Conservation (phyloP, 1,140 invertebrate genomes). For the Zelostemma sp. region DNA sequence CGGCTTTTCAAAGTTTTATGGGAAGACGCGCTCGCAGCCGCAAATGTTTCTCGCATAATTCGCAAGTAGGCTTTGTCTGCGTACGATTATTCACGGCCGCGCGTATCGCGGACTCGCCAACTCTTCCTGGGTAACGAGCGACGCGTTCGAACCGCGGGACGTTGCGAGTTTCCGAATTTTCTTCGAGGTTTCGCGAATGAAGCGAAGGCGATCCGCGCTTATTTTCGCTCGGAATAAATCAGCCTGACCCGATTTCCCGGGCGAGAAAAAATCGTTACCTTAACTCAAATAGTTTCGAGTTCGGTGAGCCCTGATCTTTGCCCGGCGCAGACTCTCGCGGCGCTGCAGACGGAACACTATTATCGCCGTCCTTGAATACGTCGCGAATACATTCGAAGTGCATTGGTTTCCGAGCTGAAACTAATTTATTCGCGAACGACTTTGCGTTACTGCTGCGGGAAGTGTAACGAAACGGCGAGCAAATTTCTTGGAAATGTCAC, state of each 20-base stretch:
- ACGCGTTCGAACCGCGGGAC: too few species aligned
- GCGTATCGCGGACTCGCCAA: conserved; percentile 1
- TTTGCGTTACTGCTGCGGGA: too few species aligned
- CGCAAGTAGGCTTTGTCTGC: conserved; percentile 29
- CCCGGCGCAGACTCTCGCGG: conserved; percentile 21
- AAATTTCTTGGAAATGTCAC: too few species aligned
- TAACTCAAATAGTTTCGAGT: conserved; percentile 35
- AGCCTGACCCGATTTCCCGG: conserved; percentile 41
- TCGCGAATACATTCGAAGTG: neutral
- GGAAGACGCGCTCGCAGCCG: conserved; percentile 21
- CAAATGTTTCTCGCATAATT: conserved; percentile 31
- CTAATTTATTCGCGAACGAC: too few species aligned
- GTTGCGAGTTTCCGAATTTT: conserved; percentile 16
- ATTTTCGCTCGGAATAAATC: conserved; percentile 38
- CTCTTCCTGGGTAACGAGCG: conserved; percentile 13
- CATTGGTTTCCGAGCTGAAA: neutral
- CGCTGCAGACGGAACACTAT: conserved; percentile 38
- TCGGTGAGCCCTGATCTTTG: conserved; percentile 32
- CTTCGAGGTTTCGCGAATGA: too few species aligned
- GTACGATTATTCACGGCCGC: conserved; percentile 21
- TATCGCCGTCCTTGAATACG: conserved; percentile 40
- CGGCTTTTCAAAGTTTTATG: conserved; percentile 37
- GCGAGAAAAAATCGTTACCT: conserved; percentile 43
- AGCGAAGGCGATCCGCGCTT: too few species aligned
- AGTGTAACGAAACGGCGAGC: too few species aligned